Conservation (phyloP, 1,140 invertebrate genomes). For the Tetramorium alpestre region DNA sequence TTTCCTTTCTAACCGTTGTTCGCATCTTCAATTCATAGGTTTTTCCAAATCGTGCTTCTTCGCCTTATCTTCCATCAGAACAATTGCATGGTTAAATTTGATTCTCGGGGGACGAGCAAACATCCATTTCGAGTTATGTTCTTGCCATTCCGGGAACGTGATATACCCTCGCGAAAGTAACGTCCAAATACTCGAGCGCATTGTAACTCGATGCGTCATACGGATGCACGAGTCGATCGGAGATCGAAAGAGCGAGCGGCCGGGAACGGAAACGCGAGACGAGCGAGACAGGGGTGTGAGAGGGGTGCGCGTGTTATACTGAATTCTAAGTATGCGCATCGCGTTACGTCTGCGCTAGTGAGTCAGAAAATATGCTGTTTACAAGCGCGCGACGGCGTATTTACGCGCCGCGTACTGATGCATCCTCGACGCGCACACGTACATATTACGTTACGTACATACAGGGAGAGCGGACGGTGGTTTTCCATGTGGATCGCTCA, state of each 20-base stretch:
- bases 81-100: conserved; percentile 43
- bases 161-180: not conserved
- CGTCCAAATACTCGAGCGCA: conserved; percentile 2
- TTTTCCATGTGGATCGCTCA: conserved; percentile 19
- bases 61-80: not conserved
- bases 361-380: conserved; percentile 81
- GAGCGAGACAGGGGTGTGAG: conserved; percentile 9
- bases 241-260: not conserved
- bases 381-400: conserved; percentile 44
- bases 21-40: not conserved
- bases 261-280: not conserved
- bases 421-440: not conserved
- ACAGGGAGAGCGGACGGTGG: not conserved
- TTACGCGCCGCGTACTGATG: conserved; percentile 30
- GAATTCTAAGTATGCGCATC: conserved; percentile 78
- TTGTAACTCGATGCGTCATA: conserved; percentile 58
- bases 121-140: not conserved
- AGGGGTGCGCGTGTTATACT: conserved; percentile 63
- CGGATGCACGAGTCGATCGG: conserved; percentile 1
- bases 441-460: not conserved
- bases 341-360: conserved; percentile 77
- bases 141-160: not conserved
- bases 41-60: not conserved
- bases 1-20: not conserved
- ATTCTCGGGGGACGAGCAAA: not conserved